These are phyloP conservation scores for Serrognathus titanus DNA, from an alignment of 2,888 invertebrate genomes.

Conservation along the genomic window DNA sequence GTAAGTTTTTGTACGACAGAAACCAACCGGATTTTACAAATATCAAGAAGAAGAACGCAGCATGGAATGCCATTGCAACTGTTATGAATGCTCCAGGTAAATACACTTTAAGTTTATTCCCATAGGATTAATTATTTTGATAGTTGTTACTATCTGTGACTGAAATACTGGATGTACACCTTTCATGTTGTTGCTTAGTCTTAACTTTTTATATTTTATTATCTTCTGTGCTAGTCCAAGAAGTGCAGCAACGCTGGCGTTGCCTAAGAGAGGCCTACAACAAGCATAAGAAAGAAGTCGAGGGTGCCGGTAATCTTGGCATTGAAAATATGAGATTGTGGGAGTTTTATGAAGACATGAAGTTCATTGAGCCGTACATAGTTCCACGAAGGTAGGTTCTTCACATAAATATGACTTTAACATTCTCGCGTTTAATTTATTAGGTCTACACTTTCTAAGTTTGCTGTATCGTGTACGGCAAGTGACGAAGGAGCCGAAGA, in stretches of 20 bases:
- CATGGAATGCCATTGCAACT: constrained; percentile 28
- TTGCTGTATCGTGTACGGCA: too few relatives aligned
- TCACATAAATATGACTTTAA: too few relatives aligned
- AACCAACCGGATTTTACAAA: constrained; percentile 27
- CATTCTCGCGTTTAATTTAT: too few relatives aligned
- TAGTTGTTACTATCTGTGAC: too few relatives aligned
- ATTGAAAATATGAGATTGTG: constrained; percentile 13
- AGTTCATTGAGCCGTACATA: constrained; percentile 30
- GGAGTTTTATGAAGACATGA: constrained; percentile 31
- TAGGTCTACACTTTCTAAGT: too few relatives aligned
- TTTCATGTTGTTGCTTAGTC: too few relatives aligned
- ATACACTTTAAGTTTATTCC: neutral
- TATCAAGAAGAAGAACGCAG: constrained; percentile 26
- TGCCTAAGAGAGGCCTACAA: constrained; percentile 27
- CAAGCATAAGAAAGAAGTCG: constrained; percentile 19
- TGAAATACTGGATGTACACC: too few relatives aligned
- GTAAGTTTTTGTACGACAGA: constrained; percentile 30
- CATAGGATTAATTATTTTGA: too few relatives aligned
- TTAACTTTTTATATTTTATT: too few relatives aligned
- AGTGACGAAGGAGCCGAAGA: too few relatives aligned
- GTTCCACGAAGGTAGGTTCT: constrained; percentile 20
- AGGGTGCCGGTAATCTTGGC: constrained; percentile 8
- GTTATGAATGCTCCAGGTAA: constrained; percentile 27
- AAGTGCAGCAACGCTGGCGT: constrained; percentile 28
- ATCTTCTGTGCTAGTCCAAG: constrained; percentile 15